Evolutionary conservation across 2,797 vertebrate genomes (phyloP).

Genomic region (Lepus townsendii): DNA sequence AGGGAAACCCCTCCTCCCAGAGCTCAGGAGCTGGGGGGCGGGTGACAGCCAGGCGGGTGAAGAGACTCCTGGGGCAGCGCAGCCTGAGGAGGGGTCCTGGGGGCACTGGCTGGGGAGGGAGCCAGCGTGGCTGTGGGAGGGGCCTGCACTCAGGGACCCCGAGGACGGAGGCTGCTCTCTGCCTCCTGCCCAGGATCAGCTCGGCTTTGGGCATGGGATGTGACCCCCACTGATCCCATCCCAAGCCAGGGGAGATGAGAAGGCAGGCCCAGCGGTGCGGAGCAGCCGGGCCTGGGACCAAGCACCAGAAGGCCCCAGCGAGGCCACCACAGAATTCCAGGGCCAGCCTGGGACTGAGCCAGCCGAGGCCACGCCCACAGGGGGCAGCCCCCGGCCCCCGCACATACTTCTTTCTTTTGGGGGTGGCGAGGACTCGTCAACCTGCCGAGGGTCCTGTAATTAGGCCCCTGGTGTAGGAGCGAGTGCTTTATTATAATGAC

Average conservation of each 20-base stretch:
- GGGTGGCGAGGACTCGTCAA: neutral
- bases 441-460: neutral
- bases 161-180: too few species aligned
- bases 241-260: neutral
- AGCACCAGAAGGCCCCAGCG: fast-evolving
- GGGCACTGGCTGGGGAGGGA: too few species aligned
- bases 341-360: neutral
- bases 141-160: too few species aligned
- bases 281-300: fast-evolving
- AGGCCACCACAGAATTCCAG: neutral
- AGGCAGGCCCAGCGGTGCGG: fast-evolving
- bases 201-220: neutral
- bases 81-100: neutral
- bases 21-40: too few species aligned
- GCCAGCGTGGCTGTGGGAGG: too few species aligned
- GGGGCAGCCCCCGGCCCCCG: fast-evolving
- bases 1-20: too few species aligned
- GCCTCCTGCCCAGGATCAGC: neutral
- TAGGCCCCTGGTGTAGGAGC: neutral
- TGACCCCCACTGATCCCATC: neutral
- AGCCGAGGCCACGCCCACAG: fast-evolving
- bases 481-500: slow-evolving; percentile 11
- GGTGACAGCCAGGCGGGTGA: too few species aligned
- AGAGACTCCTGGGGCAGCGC: neutral
- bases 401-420: neutral